These are phyloP conservation scores for Petrocephalus zakoni DNA, from an alignment of 2,113 vertebrate genomes.

Conservation along the genomic window DNA sequence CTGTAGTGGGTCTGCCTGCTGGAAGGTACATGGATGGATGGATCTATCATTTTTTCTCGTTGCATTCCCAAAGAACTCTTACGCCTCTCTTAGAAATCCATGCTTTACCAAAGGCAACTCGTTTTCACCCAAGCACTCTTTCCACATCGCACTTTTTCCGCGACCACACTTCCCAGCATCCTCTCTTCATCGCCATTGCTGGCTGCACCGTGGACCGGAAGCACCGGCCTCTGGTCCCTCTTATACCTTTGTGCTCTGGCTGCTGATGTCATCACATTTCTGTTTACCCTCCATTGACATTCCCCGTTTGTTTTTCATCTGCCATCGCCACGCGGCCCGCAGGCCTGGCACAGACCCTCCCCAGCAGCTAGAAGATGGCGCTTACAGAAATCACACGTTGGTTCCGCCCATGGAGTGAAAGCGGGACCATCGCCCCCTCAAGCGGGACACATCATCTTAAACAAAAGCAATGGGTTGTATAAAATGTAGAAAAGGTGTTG, in stretches of 20 bases:
- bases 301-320: not conserved
- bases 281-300: not conserved
- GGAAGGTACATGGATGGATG: not conserved
- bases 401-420: not conserved
- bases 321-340: not conserved
- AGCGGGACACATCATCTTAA: not conserved
- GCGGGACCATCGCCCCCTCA: not conserved
- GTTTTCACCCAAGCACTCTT: not conserved
- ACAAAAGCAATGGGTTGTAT: not conserved
- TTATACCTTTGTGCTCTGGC: not conserved
- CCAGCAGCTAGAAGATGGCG: not conserved
- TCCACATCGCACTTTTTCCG: not conserved
- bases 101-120: not conserved
- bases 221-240: not conserved
- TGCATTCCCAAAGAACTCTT: not conserved
- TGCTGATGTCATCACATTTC: not conserved
- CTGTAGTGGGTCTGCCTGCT: not conserved
- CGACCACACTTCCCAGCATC: not conserved
- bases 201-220: not conserved
- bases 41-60: not conserved
- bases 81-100: not conserved
- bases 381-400: not conserved
- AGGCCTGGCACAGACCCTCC: not conserved
- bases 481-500: not conserved
- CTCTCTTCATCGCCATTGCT: not conserved